Conservation (phyloP, 2,888 invertebrate genomes). For the Epirrhoe alternata region DNA sequence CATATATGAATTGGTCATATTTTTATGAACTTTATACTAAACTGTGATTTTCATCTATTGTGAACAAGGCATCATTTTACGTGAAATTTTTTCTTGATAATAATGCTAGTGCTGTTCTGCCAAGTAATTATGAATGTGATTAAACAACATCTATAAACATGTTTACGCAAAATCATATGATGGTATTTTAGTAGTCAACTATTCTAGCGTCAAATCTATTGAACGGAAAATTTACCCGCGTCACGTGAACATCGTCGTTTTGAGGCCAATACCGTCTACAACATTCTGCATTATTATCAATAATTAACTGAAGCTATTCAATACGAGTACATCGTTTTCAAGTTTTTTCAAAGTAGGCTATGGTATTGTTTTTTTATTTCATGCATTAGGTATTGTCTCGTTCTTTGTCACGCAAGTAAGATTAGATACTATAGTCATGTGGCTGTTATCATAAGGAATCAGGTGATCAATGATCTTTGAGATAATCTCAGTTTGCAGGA, state of each 20-base stretch:
- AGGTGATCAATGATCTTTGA: conserved; percentile 61
- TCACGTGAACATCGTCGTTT: conserved; percentile 53
- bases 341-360: neutral
- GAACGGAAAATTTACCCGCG: conserved; percentile 53
- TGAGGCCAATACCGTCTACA: conserved; percentile 50
- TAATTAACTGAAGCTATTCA: conserved; percentile 45
- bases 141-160: neutral
- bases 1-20: neutral
- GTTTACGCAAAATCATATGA: neutral
- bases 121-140: neutral
- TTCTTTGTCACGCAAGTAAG: conserved; percentile 47
- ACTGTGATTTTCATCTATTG: neutral
- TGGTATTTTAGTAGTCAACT: conserved; percentile 24
- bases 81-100: neutral
- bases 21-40: neutral
- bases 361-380: neutral
- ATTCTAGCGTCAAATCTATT: conserved; percentile 22
- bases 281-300: conserved; percentile 49
- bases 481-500: neutral
- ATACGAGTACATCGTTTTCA: conserved; percentile 6
- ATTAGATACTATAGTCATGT: conserved; percentile 65
- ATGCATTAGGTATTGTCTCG: conserved; percentile 3
- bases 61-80: neutral
- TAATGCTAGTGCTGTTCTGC: neutral
- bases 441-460: conserved; percentile 59